Evolutionary conservation across 2,797 vertebrate species (phyloP).

Genomic region (Trachops cirrhosus): DNA sequence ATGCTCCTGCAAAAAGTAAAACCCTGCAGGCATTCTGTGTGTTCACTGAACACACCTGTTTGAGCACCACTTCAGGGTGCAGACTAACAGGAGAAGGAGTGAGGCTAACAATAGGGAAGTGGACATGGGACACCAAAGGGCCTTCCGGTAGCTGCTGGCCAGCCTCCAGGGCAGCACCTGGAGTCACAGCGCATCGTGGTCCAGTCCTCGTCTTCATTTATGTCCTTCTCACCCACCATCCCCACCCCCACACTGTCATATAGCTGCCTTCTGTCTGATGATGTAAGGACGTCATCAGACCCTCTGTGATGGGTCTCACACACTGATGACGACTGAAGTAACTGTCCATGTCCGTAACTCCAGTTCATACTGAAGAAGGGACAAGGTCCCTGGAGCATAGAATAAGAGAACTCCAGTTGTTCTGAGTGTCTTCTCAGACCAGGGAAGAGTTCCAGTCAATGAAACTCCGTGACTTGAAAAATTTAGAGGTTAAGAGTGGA

Average conservation of each 20-base stretch:
- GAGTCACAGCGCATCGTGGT: accelerated
- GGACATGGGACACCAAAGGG: not conserved
- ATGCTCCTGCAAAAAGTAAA: not conserved
- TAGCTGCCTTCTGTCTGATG: not conserved
- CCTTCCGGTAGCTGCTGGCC: not conserved
- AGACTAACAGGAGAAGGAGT: not conserved
- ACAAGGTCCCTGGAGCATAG: not conserved
- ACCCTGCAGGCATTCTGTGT: not conserved
- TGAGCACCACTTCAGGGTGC: not conserved
- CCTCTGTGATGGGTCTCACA: not conserved
- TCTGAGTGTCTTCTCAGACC: not conserved
- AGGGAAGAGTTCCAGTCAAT: not conserved
- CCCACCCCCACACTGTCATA: not conserved
- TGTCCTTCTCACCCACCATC: not conserved
- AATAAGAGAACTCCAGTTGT: not conserved
- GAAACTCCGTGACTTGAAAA: not conserved
- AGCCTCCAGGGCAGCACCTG: accelerated
- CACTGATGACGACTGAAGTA: not conserved
- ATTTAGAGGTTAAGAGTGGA: no score
- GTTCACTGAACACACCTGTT: not conserved
- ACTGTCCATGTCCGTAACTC: not conserved
- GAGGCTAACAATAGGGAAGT: not conserved
- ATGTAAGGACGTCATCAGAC: not conserved
- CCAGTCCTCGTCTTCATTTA: not conserved
- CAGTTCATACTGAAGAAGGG: not conserved